Evolutionary conservation across 2,797 vertebrate genomes (phyloP), one percentile per base, ranked within the genome.

Genomic region (Brachymystax lenok): DNA sequence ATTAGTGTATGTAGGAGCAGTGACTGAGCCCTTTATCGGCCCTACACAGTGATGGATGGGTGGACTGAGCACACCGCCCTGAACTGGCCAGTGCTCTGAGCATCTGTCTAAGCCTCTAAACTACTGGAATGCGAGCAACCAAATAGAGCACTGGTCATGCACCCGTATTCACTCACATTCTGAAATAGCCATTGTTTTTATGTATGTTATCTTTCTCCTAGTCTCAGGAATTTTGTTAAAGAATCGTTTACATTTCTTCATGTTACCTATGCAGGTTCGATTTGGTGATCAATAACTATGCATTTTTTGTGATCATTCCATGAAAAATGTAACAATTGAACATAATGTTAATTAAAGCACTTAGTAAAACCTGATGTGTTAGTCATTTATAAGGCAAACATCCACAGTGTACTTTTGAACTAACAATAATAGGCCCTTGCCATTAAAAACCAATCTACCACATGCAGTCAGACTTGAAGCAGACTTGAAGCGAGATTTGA

Each of bases 1-100:
- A 90, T 78, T 77, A 70, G 71, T 76, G 74, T 85, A 78, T 83
- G 81, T 77, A 87, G 35, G 35, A 86, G 80, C 89, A 90, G 87
- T 93, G 93, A 94, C 35, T 87, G 86, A 90, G 84, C 76, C 79
- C 82, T 90, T 90, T 91, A 89, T 91, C 88, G 74, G 83, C 77
- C 85, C 79, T 46, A 72, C 87, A 80, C 89, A 90, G 87, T 93
- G 93, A 94, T 92, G 87, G 89, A 92, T 93, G 89, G 76, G 71
- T 93, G 88, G 89, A 92, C 82, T 79, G 82, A 79, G 87, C 86
- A 85, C 81, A 82, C 84, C 88, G 83, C 86, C 88, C 10, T 52
- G 51, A 85, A 86, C 28, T 89, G 90, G 88, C 87, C 91, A 86
- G 77, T 93, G 89, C 75, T 80, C 88, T 71, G 83, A 89, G 90